phyloP scores from a whole-genome alignment of 1,140 invertebrate species.

The Lucilia cuprina region DNA sequence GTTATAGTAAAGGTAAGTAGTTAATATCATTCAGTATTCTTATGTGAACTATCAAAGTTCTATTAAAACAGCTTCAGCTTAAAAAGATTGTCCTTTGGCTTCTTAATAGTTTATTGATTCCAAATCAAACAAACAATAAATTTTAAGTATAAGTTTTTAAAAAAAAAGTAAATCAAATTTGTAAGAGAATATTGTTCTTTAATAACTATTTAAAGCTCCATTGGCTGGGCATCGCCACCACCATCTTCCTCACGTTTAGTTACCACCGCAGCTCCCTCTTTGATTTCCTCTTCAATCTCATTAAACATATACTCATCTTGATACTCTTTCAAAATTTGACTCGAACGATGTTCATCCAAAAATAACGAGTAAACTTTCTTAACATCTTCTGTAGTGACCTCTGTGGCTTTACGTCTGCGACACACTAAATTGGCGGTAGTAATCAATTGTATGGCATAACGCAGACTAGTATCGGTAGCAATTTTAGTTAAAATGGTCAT shows the following conservation, averaged over 20 bases:
- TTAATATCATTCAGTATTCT: no score
- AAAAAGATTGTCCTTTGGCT: background rate
- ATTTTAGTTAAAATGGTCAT: conserved; percentile 90
- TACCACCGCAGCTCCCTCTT: background rate
- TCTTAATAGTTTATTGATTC: conserved; percentile 15
- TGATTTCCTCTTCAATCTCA: conserved; percentile 64
- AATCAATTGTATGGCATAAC: conserved; percentile 99
- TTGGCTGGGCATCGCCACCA: conserved; percentile 50
- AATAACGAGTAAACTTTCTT: conserved; percentile 95
- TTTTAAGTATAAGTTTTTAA: background rate
- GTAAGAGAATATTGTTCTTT: conserved; percentile 9
- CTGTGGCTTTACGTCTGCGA: conserved; percentile 80
- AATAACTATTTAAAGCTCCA: conserved; percentile 52
- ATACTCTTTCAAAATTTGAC: conserved; percentile 93
- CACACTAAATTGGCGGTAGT: conserved; percentile 92
- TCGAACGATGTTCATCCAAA: conserved; percentile 90
- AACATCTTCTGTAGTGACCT: conserved; percentile 89
- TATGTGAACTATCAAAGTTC: no score
- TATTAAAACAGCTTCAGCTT: no score
- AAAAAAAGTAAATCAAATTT: background rate
- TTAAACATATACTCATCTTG: conserved; percentile 96
- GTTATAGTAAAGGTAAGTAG: no score
- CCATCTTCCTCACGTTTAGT: conserved; percentile 48
- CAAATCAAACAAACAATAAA: background rate
- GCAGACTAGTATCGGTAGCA: conserved; percentile 88